Percentiles rank a stretch among this genome's conserved stretches.
phyloP scores from a whole-genome alignment of 1,140 invertebrate species.

The Pollicipes pollicipes region DNA sequence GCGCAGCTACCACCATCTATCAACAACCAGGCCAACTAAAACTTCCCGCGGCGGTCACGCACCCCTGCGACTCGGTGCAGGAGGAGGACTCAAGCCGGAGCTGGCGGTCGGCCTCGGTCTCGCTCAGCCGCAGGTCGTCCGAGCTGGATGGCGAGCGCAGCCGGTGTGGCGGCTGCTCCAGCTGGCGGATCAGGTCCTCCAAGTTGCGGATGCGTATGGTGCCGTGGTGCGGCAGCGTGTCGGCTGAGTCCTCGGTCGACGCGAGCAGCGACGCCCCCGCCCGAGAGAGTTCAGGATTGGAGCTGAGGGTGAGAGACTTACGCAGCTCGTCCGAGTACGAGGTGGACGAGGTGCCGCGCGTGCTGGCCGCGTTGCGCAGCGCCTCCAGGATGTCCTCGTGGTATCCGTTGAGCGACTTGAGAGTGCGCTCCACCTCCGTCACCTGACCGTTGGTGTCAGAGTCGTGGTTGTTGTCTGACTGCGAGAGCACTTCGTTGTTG shows the following conservation, averaged over 20 bases:
- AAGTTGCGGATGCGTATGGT: constrained; percentile 60
- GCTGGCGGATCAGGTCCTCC: constrained; percentile 72
- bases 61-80: constrained; percentile 51
- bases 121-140: constrained; percentile 77
- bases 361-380: constrained; percentile 54
- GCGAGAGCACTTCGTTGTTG: constrained; percentile 43
- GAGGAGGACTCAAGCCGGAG: constrained; percentile 63
- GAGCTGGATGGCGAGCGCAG: constrained; percentile 71
- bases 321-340: constrained; percentile 20
- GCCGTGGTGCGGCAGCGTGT: constrained; percentile 24
- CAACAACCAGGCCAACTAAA: neutral
- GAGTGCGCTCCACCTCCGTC: constrained; percentile 51
- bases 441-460: constrained; percentile 20
- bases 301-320: constrained; percentile 19
- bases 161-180: constrained; percentile 67
- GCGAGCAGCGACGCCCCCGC: constrained; percentile 20
- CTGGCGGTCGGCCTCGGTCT: constrained; percentile 72
- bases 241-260: constrained; percentile 18
- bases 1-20: neutral
- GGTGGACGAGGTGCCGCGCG: constrained; percentile 24
- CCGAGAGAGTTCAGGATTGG: constrained; percentile 20
- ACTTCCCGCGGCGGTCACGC: constrained; percentile 22
- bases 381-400: constrained; percentile 80
- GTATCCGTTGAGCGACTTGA: constrained; percentile 76
- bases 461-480: constrained; percentile 40